Evolutionary conservation across 2,888 invertebrate species (phyloP).

Genomic region (Macrosiphum euphorbiae): DNA sequence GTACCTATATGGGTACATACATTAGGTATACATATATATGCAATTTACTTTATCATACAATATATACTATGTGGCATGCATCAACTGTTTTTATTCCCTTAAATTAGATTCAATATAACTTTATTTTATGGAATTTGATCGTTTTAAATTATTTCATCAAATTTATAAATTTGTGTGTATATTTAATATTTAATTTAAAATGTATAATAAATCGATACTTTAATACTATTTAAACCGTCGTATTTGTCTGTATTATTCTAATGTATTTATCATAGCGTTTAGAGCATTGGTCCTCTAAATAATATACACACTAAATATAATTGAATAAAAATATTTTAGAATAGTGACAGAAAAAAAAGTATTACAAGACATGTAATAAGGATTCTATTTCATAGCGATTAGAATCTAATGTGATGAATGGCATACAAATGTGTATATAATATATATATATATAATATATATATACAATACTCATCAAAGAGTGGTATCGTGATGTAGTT

Average conservation of each 20-base stretch:
- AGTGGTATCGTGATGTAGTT: neutral
- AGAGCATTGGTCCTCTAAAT: neutral
- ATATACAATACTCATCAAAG: neutral
- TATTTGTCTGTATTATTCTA: neutral
- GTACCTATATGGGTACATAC: neutral
- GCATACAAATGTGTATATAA: neutral
- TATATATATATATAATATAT: neutral
- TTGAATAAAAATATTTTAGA: neutral
- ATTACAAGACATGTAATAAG: neutral
- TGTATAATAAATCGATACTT: neutral
- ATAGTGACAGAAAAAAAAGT: neutral
- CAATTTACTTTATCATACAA: neutral
- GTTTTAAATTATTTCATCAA: neutral
- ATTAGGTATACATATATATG: neutral
- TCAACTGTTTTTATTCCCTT: neutral
- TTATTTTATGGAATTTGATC: neutral
- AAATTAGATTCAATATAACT: neutral
- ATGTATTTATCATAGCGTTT: neutral
- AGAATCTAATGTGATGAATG: neutral
- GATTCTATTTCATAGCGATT: neutral
- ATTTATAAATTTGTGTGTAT: neutral
- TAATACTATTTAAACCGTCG: neutral
- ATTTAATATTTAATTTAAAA: neutral
- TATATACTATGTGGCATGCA: neutral
- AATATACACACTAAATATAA: neutral